Evolutionary conservation across 2,888 invertebrate species (phyloP), one percentile per base, ranked within the genome.

Genomic region (Ormyrus nitidulus): DNA sequence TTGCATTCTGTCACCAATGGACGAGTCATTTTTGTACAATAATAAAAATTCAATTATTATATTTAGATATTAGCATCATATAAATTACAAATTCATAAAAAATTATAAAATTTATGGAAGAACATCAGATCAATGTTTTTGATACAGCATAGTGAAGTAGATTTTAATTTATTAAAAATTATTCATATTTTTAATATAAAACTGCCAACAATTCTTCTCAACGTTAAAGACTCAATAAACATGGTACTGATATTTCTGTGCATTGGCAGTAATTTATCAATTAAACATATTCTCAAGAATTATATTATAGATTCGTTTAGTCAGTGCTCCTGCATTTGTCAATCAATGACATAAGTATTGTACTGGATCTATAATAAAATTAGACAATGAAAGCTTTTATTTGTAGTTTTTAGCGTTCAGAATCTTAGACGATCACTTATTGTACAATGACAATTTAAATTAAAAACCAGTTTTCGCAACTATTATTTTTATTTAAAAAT

Each of bases 301-400:
- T 85, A 82, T 83, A 80, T 84, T 85, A 82, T 83, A 82, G 76
- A 82, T 82, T 82, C 75, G 54, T 83, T 84, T 85, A 86, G 85
- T 86, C 87, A 86, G 86, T 86, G 86, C 86, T 88, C 86, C 4
- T 84, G 84, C 84, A 86, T 85, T 84, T 87, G 86, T 88, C 88
- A 84, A 84, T 87, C 85, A 84, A 84, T 86, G 89, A 86, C 86
- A 64, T 34, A 86, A 87, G 85, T 87, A 89, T 88, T 89, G 88
- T 89, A 89, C 87, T 86, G 86, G 85, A 88, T 88, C 86, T 87
- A 87, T 88, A 88, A 89, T 88, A 88, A 88, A 88, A 81, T 87
- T 81, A 85, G 83, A 85, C 85, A 66, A 85, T 80, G 54, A 79
- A 77, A 80, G 77, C 68, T 56, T 56, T 64, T 56, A 54, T 61